Evolutionary conservation across 1,140 invertebrate genomes (phyloP).

Genomic region (Chionoecetes opilio): DNA sequence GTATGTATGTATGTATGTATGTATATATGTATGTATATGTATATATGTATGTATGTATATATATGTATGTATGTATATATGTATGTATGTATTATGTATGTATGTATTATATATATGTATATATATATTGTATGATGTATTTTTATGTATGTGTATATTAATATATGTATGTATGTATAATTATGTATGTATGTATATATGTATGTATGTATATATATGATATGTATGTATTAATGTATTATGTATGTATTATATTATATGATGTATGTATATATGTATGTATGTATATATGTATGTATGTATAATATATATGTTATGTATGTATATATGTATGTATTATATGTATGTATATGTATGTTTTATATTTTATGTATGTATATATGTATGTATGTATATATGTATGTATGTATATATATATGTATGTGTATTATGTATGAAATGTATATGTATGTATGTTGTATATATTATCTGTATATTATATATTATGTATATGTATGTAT

Average conservation of each 20-base stretch:
- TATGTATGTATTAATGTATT: conserved; percentile 43
- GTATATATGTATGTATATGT: conserved; percentile 34
- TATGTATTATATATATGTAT: too few relatives aligned
- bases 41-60: conserved; percentile 48
- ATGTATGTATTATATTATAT: conserved; percentile 43
- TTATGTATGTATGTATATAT: conserved; percentile 43
- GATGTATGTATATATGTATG: background rate
- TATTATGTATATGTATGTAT: conserved; percentile 55
- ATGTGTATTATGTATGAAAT: conserved; percentile 55
- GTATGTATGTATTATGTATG: conserved; percentile 50
- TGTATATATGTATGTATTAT: background rate
- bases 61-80: conserved; percentile 49
- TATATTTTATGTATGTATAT: conserved; percentile 30
- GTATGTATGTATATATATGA: conserved; percentile 53
- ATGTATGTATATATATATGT: conserved; percentile 37
- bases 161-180: conserved; percentile 55
- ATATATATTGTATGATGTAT: too few relatives aligned
- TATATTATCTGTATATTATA: conserved; percentile 50
- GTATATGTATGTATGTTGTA: conserved; percentile 33
- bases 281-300: too few relatives aligned
- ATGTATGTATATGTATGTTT: conserved; percentile 46
- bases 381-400: conserved; percentile 52
- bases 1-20: background rate
- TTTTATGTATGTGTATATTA: too few relatives aligned
- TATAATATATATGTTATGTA: background rate